Evolutionary conservation across 2,113 vertebrate genomes (phyloP).

Genomic region (Mirza zaza): DNA sequence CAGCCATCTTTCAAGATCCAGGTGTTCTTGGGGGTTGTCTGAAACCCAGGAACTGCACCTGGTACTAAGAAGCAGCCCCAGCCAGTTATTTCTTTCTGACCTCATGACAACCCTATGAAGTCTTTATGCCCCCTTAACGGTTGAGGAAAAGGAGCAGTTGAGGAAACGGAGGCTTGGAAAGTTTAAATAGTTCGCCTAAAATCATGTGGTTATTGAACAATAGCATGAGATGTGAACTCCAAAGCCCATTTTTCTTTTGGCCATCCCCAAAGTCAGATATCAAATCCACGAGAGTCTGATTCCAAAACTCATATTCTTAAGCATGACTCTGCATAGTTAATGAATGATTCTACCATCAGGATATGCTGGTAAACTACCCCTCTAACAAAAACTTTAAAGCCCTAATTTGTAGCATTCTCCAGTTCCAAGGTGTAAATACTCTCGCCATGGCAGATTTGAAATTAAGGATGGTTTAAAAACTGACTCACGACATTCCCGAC

Average conservation of each 20-base stretch:
- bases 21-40: neutral
- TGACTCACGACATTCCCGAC: neutral
- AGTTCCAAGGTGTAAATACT: neutral
- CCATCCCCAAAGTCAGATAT: neutral
- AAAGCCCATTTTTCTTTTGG: neutral
- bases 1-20: neutral
- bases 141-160: neutral
- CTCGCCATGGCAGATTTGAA: neutral
- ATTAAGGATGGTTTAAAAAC: neutral
- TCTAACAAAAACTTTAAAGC: neutral
- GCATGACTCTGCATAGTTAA: neutral
- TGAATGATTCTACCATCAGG: neutral
- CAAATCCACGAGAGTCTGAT: neutral
- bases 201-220: neutral
- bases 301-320: neutral
- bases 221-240: neutral
- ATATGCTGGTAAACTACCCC: neutral
- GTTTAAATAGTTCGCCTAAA: neutral
- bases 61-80: too few species aligned
- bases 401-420: neutral
- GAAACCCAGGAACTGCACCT: neutral
- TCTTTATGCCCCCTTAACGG: rapidly evolving
- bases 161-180: neutral
- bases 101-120: neutral
- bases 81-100: neutral